These are phyloP conservation scores for Ascidia mentula DNA, from an alignment of 23 tunicate genomes.

Conservation along the genomic window DNA sequence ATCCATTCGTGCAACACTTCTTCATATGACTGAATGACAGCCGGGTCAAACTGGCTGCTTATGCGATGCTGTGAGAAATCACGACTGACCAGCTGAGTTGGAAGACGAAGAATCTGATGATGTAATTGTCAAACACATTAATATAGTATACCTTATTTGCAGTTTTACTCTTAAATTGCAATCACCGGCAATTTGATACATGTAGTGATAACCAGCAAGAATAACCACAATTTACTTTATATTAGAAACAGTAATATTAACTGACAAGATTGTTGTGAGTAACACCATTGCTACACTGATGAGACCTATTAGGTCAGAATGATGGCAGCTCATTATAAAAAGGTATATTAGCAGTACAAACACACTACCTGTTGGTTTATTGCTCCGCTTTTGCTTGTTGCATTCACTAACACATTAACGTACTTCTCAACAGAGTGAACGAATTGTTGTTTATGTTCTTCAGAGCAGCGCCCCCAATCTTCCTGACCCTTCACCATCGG, in stretches of 20 bases:
- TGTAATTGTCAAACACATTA: not conserved
- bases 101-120: constrained; percentile 67
- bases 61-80: constrained; percentile 80
- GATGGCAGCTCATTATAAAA: not conserved
- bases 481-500: constrained; percentile 84
- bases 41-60: constrained; percentile 62
- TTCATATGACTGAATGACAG: constrained; percentile 65
- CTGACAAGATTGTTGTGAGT: too few relatives aligned
- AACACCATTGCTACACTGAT: too few relatives aligned
- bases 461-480: constrained; percentile 74
- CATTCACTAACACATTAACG: constrained; percentile 54
- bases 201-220: too few relatives aligned
- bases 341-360: not conserved
- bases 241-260: too few relatives aligned
- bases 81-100: constrained; percentile 60
- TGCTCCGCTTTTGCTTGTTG: constrained; percentile 77
- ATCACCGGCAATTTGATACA: too few relatives aligned
- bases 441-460: constrained; percentile 72
- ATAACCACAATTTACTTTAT: too few relatives aligned
- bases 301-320: too few relatives aligned
- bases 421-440: constrained; percentile 73
- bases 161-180: too few relatives aligned
- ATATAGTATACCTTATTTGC: too few relatives aligned
- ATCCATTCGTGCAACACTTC: constrained; percentile 87
- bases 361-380: constrained; percentile 70